Conservation (phyloP, 1,140 invertebrate species). For the Physella acuta region DNA sequence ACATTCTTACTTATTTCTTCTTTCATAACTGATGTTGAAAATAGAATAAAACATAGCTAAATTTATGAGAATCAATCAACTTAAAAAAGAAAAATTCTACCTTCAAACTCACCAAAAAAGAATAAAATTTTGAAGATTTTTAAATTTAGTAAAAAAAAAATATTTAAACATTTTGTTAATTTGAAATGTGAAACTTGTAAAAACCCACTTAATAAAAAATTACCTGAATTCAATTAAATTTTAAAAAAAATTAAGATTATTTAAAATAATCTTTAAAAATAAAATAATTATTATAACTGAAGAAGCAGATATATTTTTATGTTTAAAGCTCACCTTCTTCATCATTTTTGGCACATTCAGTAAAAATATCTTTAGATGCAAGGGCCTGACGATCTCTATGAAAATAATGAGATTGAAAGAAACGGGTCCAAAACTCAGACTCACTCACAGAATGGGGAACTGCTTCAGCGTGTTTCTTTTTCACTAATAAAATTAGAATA, state of each 20-base stretch:
- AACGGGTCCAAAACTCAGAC: slow-evolving; percentile 98
- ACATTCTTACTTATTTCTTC: slow-evolving; percentile 78
- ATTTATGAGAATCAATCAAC: not conserved
- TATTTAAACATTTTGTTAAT: not conserved
- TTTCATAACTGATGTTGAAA: slow-evolving; percentile 66
- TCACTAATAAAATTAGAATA: slow-evolving; percentile 66
- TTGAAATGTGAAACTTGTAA: no score
- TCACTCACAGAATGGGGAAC: slow-evolving; percentile 95
- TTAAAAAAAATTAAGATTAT: no score
- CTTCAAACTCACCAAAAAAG: no score
- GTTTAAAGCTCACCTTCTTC: slow-evolving; percentile 69
- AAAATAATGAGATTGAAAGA: slow-evolving; percentile 99
- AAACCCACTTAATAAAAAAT: no score
- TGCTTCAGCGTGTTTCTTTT: slow-evolving; percentile 93
- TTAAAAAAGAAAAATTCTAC: no score
- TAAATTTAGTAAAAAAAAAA: no score
- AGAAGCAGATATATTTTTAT: no score
- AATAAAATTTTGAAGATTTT: no score
- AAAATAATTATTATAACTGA: no score
- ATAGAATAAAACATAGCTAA: not conserved
- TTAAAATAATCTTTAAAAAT: no score
- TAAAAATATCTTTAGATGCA: slow-evolving; percentile 84
- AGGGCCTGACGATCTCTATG: slow-evolving; percentile 90
- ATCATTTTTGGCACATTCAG: slow-evolving; percentile 94
- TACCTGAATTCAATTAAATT: no score